These are phyloP conservation scores for Masnerella sp. DNA, from an alignment of 2,888 invertebrate species.

Conservation along the genomic window DNA sequence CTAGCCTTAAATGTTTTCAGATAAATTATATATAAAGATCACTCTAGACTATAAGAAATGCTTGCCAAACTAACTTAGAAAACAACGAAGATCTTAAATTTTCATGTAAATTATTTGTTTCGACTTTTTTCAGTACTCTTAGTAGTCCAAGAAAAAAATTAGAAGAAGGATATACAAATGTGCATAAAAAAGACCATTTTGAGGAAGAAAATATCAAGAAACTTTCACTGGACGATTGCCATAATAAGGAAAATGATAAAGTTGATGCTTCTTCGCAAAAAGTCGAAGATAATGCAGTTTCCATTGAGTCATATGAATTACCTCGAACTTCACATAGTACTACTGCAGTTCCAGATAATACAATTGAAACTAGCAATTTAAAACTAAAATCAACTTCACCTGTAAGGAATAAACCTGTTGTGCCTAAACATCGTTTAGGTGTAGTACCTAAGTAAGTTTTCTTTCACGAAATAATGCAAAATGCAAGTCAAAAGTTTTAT, in stretches of 20 bases:
- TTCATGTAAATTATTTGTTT: too few species aligned
- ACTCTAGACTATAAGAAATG: too few species aligned
- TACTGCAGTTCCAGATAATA: slow-evolving; percentile 54
- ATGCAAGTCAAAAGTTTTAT: background rate
- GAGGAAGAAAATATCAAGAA: slow-evolving; percentile 47
- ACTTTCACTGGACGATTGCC: slow-evolving; percentile 46
- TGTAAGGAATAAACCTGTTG: slow-evolving; percentile 23
- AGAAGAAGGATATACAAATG: slow-evolving; percentile 34
- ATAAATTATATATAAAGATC: too few species aligned
- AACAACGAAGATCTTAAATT: too few species aligned
- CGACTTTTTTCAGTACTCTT: slow-evolving; percentile 55
- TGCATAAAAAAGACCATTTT: slow-evolving; percentile 12
- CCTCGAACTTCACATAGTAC: slow-evolving; percentile 27
- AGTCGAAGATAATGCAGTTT: background rate
- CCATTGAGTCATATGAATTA: slow-evolving; percentile 45
- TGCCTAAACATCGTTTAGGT: slow-evolving; percentile 77
- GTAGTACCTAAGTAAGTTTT: slow-evolving; percentile 75
- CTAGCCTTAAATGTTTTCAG: too few species aligned
- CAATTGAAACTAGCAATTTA: slow-evolving; percentile 4
- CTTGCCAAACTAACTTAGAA: too few species aligned
- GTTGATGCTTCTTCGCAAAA: background rate
- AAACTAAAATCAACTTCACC: slow-evolving; percentile 14
- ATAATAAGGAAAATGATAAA: background rate
- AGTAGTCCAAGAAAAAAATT: slow-evolving; percentile 61
- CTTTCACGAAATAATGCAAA: background rate